Percentiles rank a stretch among this genome's conserved stretches.
Conservation (phyloP, 2,888 invertebrate species). For the Lepeophtheirus nordmannii region DNA sequence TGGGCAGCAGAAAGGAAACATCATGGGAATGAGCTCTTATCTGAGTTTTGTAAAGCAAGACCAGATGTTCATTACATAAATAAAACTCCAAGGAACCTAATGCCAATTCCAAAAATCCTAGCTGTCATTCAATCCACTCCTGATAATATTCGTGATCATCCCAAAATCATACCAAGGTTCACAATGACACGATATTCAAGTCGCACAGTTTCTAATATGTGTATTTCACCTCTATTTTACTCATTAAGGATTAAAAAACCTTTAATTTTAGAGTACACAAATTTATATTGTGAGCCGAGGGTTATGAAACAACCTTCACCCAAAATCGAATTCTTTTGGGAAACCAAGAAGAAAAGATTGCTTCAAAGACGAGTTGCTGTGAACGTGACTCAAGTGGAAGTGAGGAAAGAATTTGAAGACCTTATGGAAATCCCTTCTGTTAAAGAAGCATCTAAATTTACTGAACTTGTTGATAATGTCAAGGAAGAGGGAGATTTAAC, state of each 20-base stretch:
- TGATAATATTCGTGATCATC: background rate
- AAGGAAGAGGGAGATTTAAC: background rate
- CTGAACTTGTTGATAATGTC: background rate
- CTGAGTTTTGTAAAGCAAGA: background rate
- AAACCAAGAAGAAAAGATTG: background rate
- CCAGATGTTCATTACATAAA: background rate
- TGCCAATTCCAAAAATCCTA: background rate
- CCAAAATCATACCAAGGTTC: background rate
- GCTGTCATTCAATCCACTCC: background rate
- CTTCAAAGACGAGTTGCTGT: background rate
- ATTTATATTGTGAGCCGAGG: background rate
- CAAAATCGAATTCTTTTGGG: background rate
- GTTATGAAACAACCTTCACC: background rate
- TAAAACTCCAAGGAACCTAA: background rate
- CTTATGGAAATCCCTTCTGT: conserved; percentile 11
- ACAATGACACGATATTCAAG: background rate
- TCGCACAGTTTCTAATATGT: background rate
- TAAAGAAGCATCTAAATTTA: background rate
- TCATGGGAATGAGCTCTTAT: background rate
- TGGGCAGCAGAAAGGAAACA: background rate
- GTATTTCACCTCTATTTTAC: background rate
- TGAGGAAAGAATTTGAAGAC: background rate
- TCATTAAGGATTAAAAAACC: background rate
- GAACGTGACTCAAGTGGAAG: background rate
- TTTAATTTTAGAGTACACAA: background rate